phyloP scores from a whole-genome alignment of 2,888 invertebrate species.

The Xanthorhoe spadicearia region DNA sequence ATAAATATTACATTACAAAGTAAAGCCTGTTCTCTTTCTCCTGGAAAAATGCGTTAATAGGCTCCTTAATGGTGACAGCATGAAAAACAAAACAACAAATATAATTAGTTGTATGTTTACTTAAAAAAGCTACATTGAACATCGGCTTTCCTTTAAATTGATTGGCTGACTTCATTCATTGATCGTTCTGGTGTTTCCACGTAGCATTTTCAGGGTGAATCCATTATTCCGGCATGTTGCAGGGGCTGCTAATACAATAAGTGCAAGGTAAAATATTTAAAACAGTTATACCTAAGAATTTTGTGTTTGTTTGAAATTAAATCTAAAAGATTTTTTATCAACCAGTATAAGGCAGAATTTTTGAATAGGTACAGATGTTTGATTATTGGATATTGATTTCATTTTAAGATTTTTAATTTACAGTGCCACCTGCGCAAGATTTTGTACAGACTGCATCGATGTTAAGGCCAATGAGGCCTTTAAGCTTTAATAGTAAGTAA shows the following conservation, averaged over 20 bases:
- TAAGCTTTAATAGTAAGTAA: too few relatives aligned
- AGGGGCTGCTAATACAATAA: slow-evolving; percentile 6
- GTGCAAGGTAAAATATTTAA: slow-evolving; percentile 11
- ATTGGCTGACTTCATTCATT: background rate
- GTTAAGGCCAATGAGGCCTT: too few relatives aligned
- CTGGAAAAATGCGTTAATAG: background rate
- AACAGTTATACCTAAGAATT: slow-evolving; percentile 2
- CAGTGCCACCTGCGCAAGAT: too few relatives aligned
- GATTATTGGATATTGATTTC: too few relatives aligned
- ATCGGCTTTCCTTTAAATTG: background rate
- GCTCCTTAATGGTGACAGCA: slow-evolving; percentile 25
- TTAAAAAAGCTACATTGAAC: background rate
- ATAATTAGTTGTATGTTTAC: background rate
- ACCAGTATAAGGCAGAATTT: too few relatives aligned
- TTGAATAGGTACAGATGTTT: too few relatives aligned
- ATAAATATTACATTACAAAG: background rate
- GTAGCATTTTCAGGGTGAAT: slow-evolving; percentile 24
- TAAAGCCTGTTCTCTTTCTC: background rate
- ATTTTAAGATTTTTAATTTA: too few relatives aligned
- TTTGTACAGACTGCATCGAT: too few relatives aligned
- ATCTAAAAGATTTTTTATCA: too few relatives aligned
- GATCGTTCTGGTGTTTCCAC: slow-evolving; percentile 18
- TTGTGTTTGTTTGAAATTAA: background rate
- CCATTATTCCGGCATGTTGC: slow-evolving; percentile 14
- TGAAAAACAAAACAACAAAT: slow-evolving; percentile 8